A percentile compares a stretch with the other conserved stretches of the same genome.
Evolutionary conservation across 2,888 invertebrate genomes (phyloP).

Genomic region (Carcina quercana): DNA sequence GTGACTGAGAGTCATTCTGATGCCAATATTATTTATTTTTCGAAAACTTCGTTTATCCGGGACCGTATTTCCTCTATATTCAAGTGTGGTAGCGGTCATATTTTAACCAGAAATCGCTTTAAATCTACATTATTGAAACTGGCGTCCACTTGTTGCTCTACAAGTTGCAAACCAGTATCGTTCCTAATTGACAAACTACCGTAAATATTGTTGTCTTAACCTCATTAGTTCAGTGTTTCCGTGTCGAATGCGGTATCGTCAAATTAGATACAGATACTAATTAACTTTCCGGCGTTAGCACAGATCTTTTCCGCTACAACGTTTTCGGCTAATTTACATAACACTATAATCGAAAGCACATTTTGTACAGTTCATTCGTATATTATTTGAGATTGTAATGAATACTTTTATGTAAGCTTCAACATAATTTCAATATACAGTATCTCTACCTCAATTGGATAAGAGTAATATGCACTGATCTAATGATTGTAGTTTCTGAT

Average conservation of each 20-base stretch:
- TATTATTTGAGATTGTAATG: no score
- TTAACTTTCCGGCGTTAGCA: slow-evolving; percentile 28
- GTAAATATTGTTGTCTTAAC: slow-evolving; percentile 22
- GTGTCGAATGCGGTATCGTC: slow-evolving; percentile 28
- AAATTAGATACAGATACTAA: slow-evolving; percentile 35
- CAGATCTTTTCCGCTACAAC: slow-evolving; percentile 16
- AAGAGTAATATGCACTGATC: no score
- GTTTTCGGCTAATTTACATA: slow-evolving; percentile 1
- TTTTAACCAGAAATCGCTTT: no score
- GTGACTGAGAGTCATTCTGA: slow-evolving; percentile 1
- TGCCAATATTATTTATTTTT: background rate
- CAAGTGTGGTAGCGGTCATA: no score
- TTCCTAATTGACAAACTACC: slow-evolving; percentile 21
- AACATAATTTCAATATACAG: slow-evolving; percentile 1
- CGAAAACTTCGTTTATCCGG: no score
- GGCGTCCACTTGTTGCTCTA: slow-evolving; percentile 12
- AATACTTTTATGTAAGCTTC: no score
- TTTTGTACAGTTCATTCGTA: no score
- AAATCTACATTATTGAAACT: no score
- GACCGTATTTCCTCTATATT: no score
- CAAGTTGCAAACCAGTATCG: slow-evolving; percentile 21
- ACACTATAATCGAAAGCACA: no score
- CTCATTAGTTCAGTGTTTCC: slow-evolving; percentile 24
- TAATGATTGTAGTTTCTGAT: no score
- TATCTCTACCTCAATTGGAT: background rate